A percentile compares a stretch with the other conserved stretches of the same genome.
Conservation (phyloP, 2,113 vertebrate genomes). For the Onychorhynchus coronatus region DNA sequence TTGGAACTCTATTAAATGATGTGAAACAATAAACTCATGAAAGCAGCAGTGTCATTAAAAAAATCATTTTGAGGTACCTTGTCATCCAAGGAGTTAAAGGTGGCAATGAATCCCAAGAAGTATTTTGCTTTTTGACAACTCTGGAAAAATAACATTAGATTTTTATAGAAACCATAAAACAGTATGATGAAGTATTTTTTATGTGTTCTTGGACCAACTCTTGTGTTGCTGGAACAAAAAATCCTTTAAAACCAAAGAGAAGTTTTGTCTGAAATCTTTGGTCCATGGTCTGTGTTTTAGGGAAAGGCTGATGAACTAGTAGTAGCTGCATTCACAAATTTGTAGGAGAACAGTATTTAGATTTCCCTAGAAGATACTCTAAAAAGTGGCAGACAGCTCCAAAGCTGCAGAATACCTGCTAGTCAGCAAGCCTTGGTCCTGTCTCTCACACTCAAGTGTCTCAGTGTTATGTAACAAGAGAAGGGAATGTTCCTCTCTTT, state of each 20-base stretch:
- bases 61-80: neutral
- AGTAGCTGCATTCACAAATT: neutral
- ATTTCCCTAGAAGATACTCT: neutral
- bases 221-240: neutral
- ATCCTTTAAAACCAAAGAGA: neutral
- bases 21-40: neutral
- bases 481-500: conserved; percentile 54
- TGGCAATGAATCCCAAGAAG: neutral
- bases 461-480: conserved; percentile 56
- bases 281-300: neutral
- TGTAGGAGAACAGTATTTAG: neutral
- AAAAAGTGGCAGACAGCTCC: neutral
- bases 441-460: neutral
- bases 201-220: neutral
- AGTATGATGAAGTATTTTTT: neutral
- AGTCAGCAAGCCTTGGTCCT: neutral
- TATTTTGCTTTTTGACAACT: neutral
- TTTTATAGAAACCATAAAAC: neutral
- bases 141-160: neutral
- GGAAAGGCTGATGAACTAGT: neutral
- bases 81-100: neutral
- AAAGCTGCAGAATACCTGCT: conserved; percentile 28
- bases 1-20: neutral
- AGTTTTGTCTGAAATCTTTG: neutral
- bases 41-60: neutral